Conservation (phyloP, 2,797 vertebrate species). For the Lutjanus argentimaculatus region DNA sequence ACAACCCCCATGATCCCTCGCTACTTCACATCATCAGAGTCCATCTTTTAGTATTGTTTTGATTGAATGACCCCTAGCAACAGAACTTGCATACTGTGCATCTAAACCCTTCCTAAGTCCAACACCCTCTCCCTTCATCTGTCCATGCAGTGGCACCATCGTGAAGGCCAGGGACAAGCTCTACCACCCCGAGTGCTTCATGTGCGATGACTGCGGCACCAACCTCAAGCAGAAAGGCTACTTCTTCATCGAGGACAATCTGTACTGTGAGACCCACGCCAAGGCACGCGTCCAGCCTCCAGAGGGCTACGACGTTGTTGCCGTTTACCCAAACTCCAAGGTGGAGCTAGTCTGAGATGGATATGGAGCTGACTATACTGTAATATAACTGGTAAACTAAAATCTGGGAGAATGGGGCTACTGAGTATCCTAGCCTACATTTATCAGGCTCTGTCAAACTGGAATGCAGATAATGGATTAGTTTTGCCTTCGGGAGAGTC, state of each 20-base stretch:
- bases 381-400: slow-evolving; percentile 34
- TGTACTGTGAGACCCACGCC: slow-evolving; percentile 98
- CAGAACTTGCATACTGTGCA: too few relatives aligned
- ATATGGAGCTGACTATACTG: background rate
- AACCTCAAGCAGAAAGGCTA: slow-evolving; percentile 97
- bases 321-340: slow-evolving; percentile 98
- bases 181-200: slow-evolving; percentile 97
- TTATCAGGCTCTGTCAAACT: slow-evolving; percentile 50
- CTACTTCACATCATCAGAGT: too few relatives aligned
- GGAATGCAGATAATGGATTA: slow-evolving; percentile 61
- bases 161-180: slow-evolving; percentile 98
- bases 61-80: too few relatives aligned
- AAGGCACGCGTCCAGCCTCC: slow-evolving; percentile 96
- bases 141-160: slow-evolving; percentile 90
- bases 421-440: slow-evolving; percentile 35
- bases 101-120: background rate
- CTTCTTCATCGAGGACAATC: slow-evolving; percentile 97
- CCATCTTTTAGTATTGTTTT: too few relatives aligned
- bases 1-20: too few relatives aligned
- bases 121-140: slow-evolving; percentile 7
- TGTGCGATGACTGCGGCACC: slow-evolving; percentile 94
- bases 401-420: slow-evolving; percentile 40
- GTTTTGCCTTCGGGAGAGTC: slow-evolving; percentile 41
- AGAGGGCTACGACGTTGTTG: slow-evolving; percentile 97
- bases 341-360: slow-evolving; percentile 92